phyloP scores from a whole-genome alignment of 2,888 invertebrate species.

The Priapulus caudatus region DNA sequence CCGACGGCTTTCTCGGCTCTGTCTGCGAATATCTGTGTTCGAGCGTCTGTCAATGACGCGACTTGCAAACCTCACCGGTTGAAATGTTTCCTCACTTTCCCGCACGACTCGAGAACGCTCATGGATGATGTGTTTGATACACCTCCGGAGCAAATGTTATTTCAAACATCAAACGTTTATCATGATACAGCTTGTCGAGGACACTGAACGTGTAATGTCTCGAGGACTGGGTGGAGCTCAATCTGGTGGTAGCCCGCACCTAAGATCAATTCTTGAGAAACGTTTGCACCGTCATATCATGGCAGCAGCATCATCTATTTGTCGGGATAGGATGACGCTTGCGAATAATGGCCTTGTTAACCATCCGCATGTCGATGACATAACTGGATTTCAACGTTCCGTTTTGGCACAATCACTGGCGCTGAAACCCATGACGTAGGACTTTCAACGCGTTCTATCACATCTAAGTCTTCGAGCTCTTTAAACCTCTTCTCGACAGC shows the following conservation, averaged over 20 bases:
- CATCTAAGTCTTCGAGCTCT: no score
- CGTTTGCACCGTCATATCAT: conserved; percentile 19
- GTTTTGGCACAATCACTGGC: no score
- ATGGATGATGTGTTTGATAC: conserved; percentile 18
- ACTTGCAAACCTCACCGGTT: conserved; percentile 22
- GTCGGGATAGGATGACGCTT: conserved; percentile 22
- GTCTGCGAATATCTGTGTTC: no score
- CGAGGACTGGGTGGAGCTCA: conserved; percentile 14
- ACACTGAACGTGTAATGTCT: conserved; percentile 19
- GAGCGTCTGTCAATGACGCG: no score
- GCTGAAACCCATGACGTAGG: conserved; percentile 21
- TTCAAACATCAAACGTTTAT: no score
- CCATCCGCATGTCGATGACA: no score
- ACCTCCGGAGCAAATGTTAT: conserved; percentile 21
- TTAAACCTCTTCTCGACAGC: no score
- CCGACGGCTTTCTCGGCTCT: no score
- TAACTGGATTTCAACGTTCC: no score
- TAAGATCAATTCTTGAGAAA: conserved; percentile 20
- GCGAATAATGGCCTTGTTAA: conserved; percentile 19
- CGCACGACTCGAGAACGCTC: conserved; percentile 13
- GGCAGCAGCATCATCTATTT: conserved; percentile 19
- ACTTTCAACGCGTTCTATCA: no score
- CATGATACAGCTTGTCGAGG: conserved; percentile 15
- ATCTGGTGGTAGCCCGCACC: conserved; percentile 18
- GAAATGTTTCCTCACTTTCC: conserved; percentile 18